Evolutionary conservation across 2,888 invertebrate species (phyloP).

Genomic region (Axea sp.): DNA sequence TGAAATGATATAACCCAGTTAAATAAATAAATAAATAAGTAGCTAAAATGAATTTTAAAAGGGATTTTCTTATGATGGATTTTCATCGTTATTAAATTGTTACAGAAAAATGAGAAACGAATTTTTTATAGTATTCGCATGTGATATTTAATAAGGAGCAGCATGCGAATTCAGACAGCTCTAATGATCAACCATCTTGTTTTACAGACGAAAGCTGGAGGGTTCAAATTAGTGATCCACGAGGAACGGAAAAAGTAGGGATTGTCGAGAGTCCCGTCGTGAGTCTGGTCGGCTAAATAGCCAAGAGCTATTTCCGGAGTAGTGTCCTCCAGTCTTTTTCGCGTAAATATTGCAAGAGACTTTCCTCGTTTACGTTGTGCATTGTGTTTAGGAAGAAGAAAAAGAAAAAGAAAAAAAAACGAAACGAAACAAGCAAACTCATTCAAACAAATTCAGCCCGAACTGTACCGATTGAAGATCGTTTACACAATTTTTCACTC

Average conservation of each 20-base stretch:
- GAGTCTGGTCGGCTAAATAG: slow-evolving; percentile 65
- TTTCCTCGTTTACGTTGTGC: slow-evolving; percentile 54
- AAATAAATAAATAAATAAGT: too few species aligned
- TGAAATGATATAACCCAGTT: too few species aligned
- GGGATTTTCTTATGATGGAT: too few species aligned
- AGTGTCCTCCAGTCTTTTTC: slow-evolving; percentile 57
- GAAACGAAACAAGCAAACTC: slow-evolving; percentile 5
- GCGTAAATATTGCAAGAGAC: slow-evolving; percentile 61
- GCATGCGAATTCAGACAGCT: slow-evolving; percentile 18
- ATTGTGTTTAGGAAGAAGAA: slow-evolving; percentile 31
- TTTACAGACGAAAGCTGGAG: slow-evolving; percentile 49
- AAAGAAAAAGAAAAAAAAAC: slow-evolving; percentile 9
- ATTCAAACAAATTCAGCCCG: too few species aligned
- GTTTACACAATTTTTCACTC: too few species aligned
- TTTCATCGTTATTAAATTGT: too few species aligned
- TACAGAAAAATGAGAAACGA: too few species aligned
- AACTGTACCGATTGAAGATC: too few species aligned
- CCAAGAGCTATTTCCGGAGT: slow-evolving; percentile 63
- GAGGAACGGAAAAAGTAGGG: slow-evolving; percentile 46
- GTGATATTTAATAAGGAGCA: slow-evolving; percentile 8
- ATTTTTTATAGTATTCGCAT: slow-evolving; percentile 13
- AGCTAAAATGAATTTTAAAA: too few species aligned
- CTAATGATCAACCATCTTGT: slow-evolving; percentile 57
- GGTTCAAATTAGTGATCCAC: slow-evolving; percentile 57
- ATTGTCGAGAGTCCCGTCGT: slow-evolving; percentile 44